phyloP scores from a whole-genome alignment of 2,113 vertebrate species.

The Tonatia bakeri region DNA sequence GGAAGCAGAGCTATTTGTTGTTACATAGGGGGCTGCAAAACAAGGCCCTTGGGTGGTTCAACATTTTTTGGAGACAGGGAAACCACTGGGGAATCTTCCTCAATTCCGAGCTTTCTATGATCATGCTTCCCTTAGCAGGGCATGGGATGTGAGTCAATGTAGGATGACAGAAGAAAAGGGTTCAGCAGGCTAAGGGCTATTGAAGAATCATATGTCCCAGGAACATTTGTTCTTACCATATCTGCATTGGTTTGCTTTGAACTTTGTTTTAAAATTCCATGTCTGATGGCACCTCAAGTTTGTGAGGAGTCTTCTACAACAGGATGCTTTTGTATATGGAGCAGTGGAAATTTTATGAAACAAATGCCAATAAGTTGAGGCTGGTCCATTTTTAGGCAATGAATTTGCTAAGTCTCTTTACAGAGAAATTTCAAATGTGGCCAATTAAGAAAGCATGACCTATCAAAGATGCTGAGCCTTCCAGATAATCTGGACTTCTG shows the following conservation, averaged over 20 bases:
- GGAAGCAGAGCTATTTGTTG: neutral
- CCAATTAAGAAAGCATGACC: slow-evolving; percentile 42
- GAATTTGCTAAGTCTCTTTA: slow-evolving; percentile 14
- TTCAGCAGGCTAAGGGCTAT: neutral
- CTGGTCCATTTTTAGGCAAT: neutral
- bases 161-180: neutral
- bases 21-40: neutral
- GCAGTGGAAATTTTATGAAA: slow-evolving; percentile 18
- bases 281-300: slow-evolving; percentile 1
- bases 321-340: slow-evolving; percentile 11
- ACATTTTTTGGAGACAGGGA: neutral
- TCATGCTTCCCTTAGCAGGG: neutral
- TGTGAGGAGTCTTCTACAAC: slow-evolving; percentile 20
- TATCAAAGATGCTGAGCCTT: slow-evolving; percentile 35
- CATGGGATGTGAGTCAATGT: neutral
- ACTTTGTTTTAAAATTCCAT: slow-evolving; percentile 43
- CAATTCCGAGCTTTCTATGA: neutral
- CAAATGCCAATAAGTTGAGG: slow-evolving; percentile 8
- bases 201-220: neutral
- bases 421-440: slow-evolving; percentile 16
- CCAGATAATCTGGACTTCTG: slow-evolving; percentile 47
- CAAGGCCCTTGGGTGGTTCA: neutral
- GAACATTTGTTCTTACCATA: neutral
- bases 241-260: slow-evolving; percentile 15
- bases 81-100: neutral